Base-by-base conservation (phyloP, 1,140 invertebrate species). In the Brachionus plicatilis region DNA sequence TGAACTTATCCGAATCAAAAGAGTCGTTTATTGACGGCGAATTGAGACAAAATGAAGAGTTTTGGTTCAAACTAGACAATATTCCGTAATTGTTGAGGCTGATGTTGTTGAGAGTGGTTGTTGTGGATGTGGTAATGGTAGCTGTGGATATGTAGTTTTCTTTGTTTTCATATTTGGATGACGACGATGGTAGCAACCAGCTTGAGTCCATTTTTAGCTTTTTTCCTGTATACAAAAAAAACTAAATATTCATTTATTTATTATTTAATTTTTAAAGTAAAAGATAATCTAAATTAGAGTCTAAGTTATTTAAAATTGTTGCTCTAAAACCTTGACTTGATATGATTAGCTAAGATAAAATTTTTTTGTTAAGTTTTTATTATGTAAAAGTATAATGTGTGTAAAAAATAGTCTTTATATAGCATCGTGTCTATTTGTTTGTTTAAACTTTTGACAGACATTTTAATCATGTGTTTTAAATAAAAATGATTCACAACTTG, bases 1-100 rank as follows among this genome's bases (percentile, higher is more conserved):
- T 68, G 8, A 82, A 65, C 27, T 82, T 82, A 20, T 82, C 79
- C 11, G 37, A 68, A 47, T 82, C 79, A 45, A 82, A 65, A 11
- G 79, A 82, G 33, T 82, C 79, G 17, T 68, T 82, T 24, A 82
- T 65, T n/a, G n/a, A 24, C 14, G 79, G 60, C 43, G 50, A 45
- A 56, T 65, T 82, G 24, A 82, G 50, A 17, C 29, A 33, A 12
- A 68, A 60, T 11, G 79, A 82, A 20, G 65, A 65, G 29, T 82
- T 82, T 65, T 60, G 79, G 41, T 82, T 82, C 11, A 82, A 47
- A 27, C 17, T 45, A n/a, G 79, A 41, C 43, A 82, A 47, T 43
- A 82, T 65, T 14, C 79, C 79, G 27, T 66, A 27, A 14, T 29
- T 82, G 72, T 29, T 76, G 1, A 76, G 24, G 43, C 72, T 76